A percentile compares a stretch with the other conserved stretches of the same genome.
These are phyloP conservation scores for Herpailurus yagouaroundi DNA, from an alignment of 2,113 vertebrate genomes.

Conservation along the genomic window DNA sequence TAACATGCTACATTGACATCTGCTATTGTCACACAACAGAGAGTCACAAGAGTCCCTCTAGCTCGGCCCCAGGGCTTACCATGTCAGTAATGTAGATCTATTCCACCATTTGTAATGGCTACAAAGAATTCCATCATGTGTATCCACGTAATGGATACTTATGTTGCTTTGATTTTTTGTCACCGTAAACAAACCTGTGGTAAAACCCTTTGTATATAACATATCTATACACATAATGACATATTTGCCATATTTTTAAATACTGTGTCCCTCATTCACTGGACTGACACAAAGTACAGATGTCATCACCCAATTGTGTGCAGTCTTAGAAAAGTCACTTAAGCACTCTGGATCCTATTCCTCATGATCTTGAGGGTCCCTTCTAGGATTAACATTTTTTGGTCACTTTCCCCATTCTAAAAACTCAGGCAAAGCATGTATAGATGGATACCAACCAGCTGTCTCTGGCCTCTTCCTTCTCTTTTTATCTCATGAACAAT, in stretches of 20 bases:
- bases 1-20: background rate
- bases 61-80: background rate
- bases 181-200: background rate
- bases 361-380: background rate
- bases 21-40: background rate
- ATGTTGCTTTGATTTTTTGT: background rate
- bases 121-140: background rate
- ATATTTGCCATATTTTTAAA: background rate
- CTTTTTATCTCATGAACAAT: background rate
- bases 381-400: background rate
- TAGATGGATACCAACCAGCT: background rate
- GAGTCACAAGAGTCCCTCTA: background rate
- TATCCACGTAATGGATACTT: background rate
- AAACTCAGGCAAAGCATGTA: background rate
- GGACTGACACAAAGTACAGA: background rate
- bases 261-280: background rate
- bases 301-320: background rate
- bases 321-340: background rate
- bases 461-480: background rate
- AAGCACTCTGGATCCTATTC: background rate
- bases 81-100: background rate
- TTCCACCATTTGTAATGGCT: background rate
- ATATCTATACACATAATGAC: background rate
- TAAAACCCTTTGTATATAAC: background rate
- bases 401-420: background rate